Percentiles rank a stretch among this genome's conserved stretches.
Conservation (phyloP, 1,140 invertebrate genomes). For the Myzus persicae region DNA sequence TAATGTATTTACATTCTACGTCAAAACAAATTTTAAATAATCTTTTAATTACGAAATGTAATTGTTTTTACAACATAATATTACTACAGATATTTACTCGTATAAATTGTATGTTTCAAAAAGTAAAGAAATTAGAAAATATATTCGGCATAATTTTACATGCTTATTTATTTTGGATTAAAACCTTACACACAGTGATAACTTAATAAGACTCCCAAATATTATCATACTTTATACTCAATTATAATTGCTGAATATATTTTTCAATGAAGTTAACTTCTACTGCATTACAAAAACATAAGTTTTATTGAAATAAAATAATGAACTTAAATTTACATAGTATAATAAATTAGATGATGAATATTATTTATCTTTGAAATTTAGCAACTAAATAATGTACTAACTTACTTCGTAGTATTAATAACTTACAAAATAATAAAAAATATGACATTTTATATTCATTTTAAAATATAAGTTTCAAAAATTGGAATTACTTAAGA, state of each 20-base stretch:
- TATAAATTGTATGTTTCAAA: neutral
- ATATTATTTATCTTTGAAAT: neutral
- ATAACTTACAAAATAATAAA: neutral
- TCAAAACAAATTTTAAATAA: neutral
- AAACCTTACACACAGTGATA: neutral
- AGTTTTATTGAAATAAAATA: neutral
- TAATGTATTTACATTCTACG: neutral
- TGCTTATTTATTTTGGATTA: neutral
- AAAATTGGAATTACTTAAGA: neutral
- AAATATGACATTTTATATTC: neutral
- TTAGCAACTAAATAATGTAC: neutral
- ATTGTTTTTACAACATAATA: neutral
- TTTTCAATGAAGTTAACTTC: neutral
- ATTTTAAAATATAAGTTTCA: neutral
- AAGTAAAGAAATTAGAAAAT: neutral
- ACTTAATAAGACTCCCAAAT: neutral
- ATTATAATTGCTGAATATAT: neutral
- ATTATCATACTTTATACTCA: neutral
- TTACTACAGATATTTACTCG: too few relatives aligned
- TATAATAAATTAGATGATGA: neutral
- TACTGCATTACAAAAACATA: neutral
- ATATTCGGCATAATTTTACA: neutral
- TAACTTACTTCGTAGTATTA: neutral
- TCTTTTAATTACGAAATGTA: neutral
- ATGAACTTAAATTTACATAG: neutral